Conservation (phyloP, 2,113 vertebrate genomes). For the Platichthys stellatus region DNA sequence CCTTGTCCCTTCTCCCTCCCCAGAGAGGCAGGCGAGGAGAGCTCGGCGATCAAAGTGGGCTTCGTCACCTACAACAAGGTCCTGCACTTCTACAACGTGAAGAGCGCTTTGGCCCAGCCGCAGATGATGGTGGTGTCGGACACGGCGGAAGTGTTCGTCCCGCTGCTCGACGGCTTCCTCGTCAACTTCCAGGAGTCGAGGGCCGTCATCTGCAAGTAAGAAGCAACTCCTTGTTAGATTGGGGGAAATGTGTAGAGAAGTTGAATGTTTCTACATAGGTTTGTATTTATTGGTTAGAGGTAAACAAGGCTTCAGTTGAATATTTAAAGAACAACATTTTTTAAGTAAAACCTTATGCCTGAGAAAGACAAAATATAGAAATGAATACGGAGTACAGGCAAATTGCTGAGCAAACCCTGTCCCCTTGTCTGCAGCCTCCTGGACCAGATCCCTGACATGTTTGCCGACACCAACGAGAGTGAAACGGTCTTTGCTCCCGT, state of each 20-base stretch:
- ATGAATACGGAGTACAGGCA: background rate
- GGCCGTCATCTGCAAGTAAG: conserved; percentile 92
- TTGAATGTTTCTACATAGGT: too few species aligned
- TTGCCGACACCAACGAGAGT: conserved; percentile 92
- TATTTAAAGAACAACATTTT: too few species aligned
- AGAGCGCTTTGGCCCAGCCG: conserved; percentile 93
- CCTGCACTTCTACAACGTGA: conserved; percentile 97
- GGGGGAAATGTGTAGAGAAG: background rate
- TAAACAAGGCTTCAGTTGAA: too few species aligned
- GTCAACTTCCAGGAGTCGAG: conserved; percentile 92
- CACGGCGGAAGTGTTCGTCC: conserved; percentile 92
- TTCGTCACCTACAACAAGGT: conserved; percentile 96
- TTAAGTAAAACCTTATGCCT: too few species aligned
- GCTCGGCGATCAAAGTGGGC: conserved; percentile 88
- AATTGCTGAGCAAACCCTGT: background rate
- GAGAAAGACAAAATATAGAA: too few species aligned
- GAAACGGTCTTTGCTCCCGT: conserved; percentile 94
- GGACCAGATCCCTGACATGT: conserved; percentile 97
- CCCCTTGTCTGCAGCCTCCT: conserved; percentile 83
- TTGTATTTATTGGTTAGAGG: too few species aligned
- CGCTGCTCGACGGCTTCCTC: conserved; percentile 93
- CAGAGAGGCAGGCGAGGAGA: conserved; percentile 89
- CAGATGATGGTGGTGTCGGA: conserved; percentile 99
- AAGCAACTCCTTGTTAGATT: background rate
- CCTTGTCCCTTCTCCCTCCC: conserved; percentile 12